These are phyloP conservation scores for Ophion costatus DNA, from an alignment of 2,888 invertebrate species.

Conservation along the genomic window DNA sequence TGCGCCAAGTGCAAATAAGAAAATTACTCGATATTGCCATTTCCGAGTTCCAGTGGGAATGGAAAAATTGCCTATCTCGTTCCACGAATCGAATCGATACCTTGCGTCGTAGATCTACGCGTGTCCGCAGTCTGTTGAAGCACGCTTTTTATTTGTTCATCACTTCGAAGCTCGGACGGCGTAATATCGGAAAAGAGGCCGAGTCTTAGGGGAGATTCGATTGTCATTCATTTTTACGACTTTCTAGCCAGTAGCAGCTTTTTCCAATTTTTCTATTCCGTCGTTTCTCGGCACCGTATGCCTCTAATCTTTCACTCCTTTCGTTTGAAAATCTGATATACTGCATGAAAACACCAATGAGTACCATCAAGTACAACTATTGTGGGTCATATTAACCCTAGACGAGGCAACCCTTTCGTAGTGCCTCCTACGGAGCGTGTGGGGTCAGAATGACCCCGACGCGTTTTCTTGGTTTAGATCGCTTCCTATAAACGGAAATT, in stretches of 20 bases:
- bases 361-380: too few relatives aligned
- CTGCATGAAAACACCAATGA: too few relatives aligned
- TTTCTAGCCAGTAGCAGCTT: background rate
- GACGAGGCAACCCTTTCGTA: too few relatives aligned
- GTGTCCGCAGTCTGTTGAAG: background rate
- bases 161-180: background rate
- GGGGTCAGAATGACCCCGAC: too few relatives aligned
- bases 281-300: background rate
- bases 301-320: too few relatives aligned
- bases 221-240: background rate
- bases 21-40: background rate
- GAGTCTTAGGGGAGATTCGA: constrained; percentile 11
- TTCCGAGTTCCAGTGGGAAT: constrained; percentile 5
- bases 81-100: background rate
- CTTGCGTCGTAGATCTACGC: background rate
- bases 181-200: background rate
- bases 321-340: too few relatives aligned
- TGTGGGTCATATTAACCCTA: too few relatives aligned
- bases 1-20: background rate
- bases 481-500: too few relatives aligned
- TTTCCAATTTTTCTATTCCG: background rate
- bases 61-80: background rate
- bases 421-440: too few relatives aligned
- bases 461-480: too few relatives aligned
- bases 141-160: constrained; percentile 1